A percentile compares a stretch with the other conserved stretches of the same genome.
phyloP scores from a whole-genome alignment of 2,113 vertebrate genomes.

The Tragelaphus strepsiceros region DNA sequence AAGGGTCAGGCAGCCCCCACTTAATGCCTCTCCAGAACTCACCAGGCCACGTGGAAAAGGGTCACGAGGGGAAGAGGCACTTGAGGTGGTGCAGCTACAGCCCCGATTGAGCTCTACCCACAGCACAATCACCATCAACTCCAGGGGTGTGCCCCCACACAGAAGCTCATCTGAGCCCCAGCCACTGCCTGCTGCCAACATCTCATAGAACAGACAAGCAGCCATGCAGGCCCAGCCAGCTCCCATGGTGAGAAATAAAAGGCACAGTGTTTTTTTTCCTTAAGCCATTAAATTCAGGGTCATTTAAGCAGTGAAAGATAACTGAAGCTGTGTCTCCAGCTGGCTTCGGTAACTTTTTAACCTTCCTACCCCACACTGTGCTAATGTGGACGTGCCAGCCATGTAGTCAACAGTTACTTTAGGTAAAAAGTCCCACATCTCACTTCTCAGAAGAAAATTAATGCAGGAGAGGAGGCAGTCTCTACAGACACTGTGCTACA shows the following conservation, averaged over 20 bases:
- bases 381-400: background rate
- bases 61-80: background rate
- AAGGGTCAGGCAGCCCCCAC: background rate
- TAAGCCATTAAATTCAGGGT: background rate
- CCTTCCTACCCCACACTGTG: background rate
- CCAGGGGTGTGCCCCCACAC: fast-evolving
- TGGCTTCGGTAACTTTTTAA: background rate
- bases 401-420: background rate
- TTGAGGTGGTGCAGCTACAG: background rate
- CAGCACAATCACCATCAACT: background rate
- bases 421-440: background rate
- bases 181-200: background rate
- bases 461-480: background rate
- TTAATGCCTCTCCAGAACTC: background rate
- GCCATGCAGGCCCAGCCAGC: fast-evolving
- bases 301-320: background rate
- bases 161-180: background rate
- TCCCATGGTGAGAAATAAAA: background rate
- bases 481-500: too few relatives aligned
- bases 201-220: background rate
- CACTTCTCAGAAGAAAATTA: background rate
- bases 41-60: background rate
- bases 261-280: background rate
- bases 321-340: background rate
- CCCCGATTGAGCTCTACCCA: background rate